phyloP scores from a whole-genome alignment of 2,113 vertebrate genomes.

The Calyptomena viridis region DNA sequence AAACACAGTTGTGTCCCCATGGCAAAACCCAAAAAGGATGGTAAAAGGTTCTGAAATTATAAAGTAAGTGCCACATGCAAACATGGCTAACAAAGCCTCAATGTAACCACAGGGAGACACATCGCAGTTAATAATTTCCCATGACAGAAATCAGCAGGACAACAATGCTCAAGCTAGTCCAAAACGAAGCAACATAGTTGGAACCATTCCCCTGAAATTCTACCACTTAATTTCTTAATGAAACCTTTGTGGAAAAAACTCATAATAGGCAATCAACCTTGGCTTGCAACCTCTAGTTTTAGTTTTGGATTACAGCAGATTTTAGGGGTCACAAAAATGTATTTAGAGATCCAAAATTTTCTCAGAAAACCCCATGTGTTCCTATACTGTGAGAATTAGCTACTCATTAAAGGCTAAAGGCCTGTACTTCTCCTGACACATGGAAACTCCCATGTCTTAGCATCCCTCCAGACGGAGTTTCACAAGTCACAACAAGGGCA shows the following conservation, averaged over 20 bases:
- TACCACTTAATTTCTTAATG: slow-evolving; percentile 5
- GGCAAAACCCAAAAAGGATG: background rate
- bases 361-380: background rate
- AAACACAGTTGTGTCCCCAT: background rate
- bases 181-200: slow-evolving; percentile 1
- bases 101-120: background rate
- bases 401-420: background rate
- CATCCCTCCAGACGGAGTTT: background rate
- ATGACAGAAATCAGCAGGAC: background rate
- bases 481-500: background rate
- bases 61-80: background rate
- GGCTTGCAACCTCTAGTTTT: background rate
- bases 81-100: background rate
- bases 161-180: background rate
- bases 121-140: background rate
- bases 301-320: background rate
- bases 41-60: background rate
- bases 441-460: background rate
- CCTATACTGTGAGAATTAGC: background rate
- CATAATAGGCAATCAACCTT: background rate
- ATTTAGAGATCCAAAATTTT: background rate
- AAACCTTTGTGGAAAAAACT: background rate
- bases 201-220: background rate
- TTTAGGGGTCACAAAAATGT: background rate
- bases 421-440: background rate